Percentiles rank a stretch among this genome's conserved stretches.
phyloP scores from a whole-genome alignment of 2,797 vertebrate genomes.

The Coccyzus lansbergi region DNA sequence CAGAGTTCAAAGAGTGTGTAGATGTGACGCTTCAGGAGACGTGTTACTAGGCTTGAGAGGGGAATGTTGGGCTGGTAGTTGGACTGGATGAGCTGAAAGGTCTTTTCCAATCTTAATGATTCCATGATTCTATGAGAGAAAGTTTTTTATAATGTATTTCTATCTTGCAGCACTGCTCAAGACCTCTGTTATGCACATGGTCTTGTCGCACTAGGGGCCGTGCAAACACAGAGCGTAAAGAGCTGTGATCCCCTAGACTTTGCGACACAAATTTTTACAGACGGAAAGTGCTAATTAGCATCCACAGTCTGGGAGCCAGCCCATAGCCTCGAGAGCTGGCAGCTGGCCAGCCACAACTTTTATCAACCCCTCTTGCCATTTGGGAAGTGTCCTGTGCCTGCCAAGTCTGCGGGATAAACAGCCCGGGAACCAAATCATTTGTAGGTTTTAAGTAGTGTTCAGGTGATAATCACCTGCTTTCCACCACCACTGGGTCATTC shows the following conservation, averaged over 20 bases:
- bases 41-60: too few relatives aligned
- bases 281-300: constrained; percentile 1
- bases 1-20: too few relatives aligned
- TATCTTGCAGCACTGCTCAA: accelerated
- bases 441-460: background rate
- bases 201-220: background rate
- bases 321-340: background rate
- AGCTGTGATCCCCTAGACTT: background rate
- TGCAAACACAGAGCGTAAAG: background rate
- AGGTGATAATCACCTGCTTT: background rate
- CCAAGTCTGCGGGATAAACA: constrained; percentile 43
- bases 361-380: background rate
- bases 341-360: constrained; percentile 19
- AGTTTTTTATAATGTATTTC: background rate
- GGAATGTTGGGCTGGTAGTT: too few relatives aligned
- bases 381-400: background rate
- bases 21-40: too few relatives aligned
- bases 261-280: background rate
- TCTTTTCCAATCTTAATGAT: too few relatives aligned
- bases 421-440: background rate
- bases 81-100: too few relatives aligned
- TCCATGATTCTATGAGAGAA: background rate
- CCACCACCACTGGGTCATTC: accelerated
- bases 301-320: background rate
- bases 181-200: accelerated